Evolutionary conservation across 2,797 vertebrate species (phyloP).

Genomic region (Manis crassicaudata): DNA sequence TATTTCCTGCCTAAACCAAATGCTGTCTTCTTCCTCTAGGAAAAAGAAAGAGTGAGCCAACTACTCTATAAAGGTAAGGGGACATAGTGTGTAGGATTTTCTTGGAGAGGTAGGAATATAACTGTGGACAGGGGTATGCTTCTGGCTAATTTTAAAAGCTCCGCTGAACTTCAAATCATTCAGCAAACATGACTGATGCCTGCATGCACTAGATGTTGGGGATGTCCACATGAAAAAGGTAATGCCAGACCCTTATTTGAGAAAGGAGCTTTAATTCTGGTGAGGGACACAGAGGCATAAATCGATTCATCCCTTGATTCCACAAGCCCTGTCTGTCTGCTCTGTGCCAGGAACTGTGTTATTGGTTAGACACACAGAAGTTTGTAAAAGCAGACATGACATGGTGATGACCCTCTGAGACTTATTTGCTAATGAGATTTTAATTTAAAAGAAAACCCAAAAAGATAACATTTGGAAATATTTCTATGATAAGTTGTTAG

Average conservation of each 20-base stretch:
- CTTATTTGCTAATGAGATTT: conserved; percentile 23
- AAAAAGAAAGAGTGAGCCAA: neutral
- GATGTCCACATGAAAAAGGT: neutral
- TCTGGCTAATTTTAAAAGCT: conserved; percentile 9
- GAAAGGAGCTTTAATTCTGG: conserved; percentile 23
- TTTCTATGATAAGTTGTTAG: neutral
- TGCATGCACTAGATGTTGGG: neutral
- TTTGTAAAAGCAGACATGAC: neutral
- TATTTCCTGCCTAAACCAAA: conserved; percentile 41
- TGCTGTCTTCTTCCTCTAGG: neutral
- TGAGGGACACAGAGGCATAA: neutral
- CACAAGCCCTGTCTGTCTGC: neutral
- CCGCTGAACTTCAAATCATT: conserved; percentile 42
- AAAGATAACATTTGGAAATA: neutral
- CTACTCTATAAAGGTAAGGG: neutral
- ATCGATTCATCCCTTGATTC: neutral
- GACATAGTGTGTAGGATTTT: neutral
- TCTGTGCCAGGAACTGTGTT: neutral
- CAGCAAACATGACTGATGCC: neutral
- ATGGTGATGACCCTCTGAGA: neutral
- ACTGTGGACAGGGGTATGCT: neutral
- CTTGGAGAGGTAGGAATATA: neutral
- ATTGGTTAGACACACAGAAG: neutral
- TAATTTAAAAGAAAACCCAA: neutral
- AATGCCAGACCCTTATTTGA: neutral